Percentiles rank a stretch among this genome's conserved stretches.
These are phyloP conservation scores for Acronicta psi DNA, from an alignment of 2,888 invertebrate species.

Conservation along the genomic window DNA sequence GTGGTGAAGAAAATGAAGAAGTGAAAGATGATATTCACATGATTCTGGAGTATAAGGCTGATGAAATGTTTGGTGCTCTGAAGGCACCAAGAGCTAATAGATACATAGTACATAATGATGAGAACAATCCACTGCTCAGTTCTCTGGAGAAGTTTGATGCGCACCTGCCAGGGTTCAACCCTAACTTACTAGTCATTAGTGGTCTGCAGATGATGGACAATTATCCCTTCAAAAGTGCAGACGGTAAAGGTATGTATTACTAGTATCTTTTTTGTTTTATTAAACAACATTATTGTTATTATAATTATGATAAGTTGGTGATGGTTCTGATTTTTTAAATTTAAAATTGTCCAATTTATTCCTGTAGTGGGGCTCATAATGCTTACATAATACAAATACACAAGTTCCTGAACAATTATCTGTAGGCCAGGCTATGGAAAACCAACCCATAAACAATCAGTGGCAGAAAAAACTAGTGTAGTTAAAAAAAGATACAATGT, in stretches of 20 bases:
- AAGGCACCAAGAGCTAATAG: slow-evolving; percentile 94
- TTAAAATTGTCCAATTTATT: too few relatives aligned
- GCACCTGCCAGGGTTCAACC: slow-evolving; percentile 89
- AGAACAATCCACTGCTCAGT: slow-evolving; percentile 92
- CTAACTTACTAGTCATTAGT: slow-evolving; percentile 93
- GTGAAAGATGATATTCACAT: slow-evolving; percentile 93
- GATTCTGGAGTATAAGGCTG: slow-evolving; percentile 94
- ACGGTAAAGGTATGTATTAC: slow-evolving; percentile 69
- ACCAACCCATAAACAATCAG: too few relatives aligned
- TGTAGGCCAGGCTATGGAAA: too few relatives aligned
- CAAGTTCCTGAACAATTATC: too few relatives aligned
- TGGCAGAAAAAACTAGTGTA: too few relatives aligned
- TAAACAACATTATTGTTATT: too few relatives aligned
- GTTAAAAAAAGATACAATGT: too few relatives aligned
- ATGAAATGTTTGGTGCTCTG: slow-evolving; percentile 93
- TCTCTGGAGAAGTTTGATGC: slow-evolving; percentile 92
- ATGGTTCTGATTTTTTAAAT: too few relatives aligned
- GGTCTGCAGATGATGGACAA: slow-evolving; percentile 97
- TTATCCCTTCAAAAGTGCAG: slow-evolving; percentile 91
- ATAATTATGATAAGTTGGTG: too few relatives aligned
- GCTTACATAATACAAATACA: too few relatives aligned
- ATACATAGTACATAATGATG: slow-evolving; percentile 95
- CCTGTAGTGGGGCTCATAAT: too few relatives aligned
- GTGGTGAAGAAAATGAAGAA: slow-evolving; percentile 90
- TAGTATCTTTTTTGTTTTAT: neutral